Evolutionary conservation across 2,797 vertebrate genomes (phyloP).

Genomic region (Sebastes itinus): DNA sequence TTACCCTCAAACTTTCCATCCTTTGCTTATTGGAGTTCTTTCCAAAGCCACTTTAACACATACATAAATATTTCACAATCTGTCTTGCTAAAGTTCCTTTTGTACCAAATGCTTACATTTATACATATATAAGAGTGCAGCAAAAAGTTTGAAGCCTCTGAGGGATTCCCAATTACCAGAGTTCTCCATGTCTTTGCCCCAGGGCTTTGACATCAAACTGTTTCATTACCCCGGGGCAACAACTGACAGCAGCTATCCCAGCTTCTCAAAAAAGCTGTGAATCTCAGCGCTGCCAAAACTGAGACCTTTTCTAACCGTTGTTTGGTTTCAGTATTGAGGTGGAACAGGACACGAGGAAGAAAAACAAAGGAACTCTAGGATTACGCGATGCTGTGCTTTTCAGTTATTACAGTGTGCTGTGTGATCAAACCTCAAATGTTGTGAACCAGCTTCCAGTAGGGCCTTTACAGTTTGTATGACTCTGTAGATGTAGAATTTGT

Average conservation of each 20-base stretch:
- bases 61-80: not conserved
- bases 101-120: not conserved
- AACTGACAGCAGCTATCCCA: constrained; percentile 46
- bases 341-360: not conserved
- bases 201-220: constrained; percentile 39
- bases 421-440: not conserved
- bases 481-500: not conserved
- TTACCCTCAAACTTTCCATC: not conserved
- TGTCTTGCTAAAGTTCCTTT: not conserved
- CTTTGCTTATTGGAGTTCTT: not conserved
- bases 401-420: not conserved
- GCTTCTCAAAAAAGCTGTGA: not conserved
- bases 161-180: constrained; percentile 60
- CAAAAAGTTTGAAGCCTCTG: constrained; percentile 10
- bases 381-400: not conserved
- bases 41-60: not conserved
- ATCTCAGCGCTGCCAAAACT: not conserved
- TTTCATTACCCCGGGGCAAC: constrained; percentile 37
- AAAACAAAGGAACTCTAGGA: not conserved
- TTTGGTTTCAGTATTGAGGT: not conserved
- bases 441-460: not conserved
- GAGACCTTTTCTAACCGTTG: not conserved
- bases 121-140: not conserved
- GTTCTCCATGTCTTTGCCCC: constrained; percentile 36
- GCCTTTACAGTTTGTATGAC: not conserved